Percentiles rank a stretch among this genome's conserved stretches.
phyloP scores from a whole-genome alignment of 2,797 vertebrate species.

The Crenuchus spilurus region DNA sequence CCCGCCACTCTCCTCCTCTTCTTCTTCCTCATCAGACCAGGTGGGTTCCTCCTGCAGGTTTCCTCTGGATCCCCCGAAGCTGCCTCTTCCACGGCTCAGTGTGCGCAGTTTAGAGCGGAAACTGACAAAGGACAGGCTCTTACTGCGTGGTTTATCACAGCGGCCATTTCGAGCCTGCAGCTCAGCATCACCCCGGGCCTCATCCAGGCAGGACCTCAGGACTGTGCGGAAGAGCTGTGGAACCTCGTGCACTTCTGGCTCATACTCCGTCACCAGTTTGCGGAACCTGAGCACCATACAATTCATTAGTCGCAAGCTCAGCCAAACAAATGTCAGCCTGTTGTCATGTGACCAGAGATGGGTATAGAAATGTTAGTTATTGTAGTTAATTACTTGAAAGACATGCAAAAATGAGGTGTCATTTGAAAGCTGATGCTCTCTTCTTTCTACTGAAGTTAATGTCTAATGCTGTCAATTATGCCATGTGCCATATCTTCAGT shows the following conservation, averaged over 20 bases:
- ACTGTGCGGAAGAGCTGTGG: constrained; percentile 77
- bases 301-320: background rate
- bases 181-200: constrained; percentile 57
- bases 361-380: too few species aligned
- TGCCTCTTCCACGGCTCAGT: constrained; percentile 63
- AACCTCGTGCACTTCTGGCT: constrained; percentile 79
- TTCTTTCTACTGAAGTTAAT: too few species aligned
- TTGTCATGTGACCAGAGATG: background rate
- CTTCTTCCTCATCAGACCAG: constrained; percentile 75
- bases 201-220: constrained; percentile 71
- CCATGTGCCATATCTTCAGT: too few species aligned
- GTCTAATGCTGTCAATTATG: too few species aligned
- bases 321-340: background rate
- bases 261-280: constrained; percentile 77
- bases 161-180: constrained; percentile 31
- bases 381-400: too few species aligned
- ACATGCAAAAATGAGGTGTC: too few species aligned
- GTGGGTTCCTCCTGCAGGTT: constrained; percentile 76
- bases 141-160: constrained; percentile 76
- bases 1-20: constrained; percentile 71
- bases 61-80: constrained; percentile 68
- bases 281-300: constrained; percentile 70
- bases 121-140: constrained; percentile 79
- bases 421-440: too few species aligned
- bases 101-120: constrained; percentile 76